A percentile compares a stretch with the other conserved stretches of the same genome.
These are phyloP conservation scores for Drosophila rhopaloa DNA, from an alignment of 1,140 invertebrate genomes.

Conservation along the genomic window DNA sequence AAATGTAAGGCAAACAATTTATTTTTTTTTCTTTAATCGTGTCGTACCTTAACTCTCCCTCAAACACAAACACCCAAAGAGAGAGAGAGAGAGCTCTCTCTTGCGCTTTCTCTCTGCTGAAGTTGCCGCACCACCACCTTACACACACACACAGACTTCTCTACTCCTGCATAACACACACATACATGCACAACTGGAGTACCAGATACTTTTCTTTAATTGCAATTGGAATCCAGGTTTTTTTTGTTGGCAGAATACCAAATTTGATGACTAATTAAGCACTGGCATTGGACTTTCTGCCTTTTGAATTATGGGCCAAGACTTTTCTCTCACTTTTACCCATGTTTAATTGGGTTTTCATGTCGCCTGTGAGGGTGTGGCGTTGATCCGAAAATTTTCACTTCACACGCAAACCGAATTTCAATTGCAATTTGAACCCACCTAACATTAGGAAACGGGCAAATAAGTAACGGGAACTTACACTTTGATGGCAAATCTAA, in stretches of 20 bases:
- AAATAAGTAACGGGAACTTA: conserved; percentile 58
- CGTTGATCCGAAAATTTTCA: conserved; percentile 82
- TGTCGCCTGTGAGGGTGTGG: conserved; percentile 69
- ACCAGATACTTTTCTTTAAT: conserved; percentile 65
- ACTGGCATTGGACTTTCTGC: background rate
- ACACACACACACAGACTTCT: conserved; percentile 62
- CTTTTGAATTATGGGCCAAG: conserved; percentile 3
- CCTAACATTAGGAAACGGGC: conserved; percentile 4
- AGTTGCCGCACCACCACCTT: conserved; percentile 75
- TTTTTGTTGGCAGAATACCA: conserved; percentile 19
- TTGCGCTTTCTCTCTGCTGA: conserved; percentile 64
- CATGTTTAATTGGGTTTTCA: conserved; percentile 67
- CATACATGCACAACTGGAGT: conserved; percentile 49
- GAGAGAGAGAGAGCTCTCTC: conserved; percentile 24
- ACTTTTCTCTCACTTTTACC: conserved; percentile 24
- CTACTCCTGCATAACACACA: conserved; percentile 31
- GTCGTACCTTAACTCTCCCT: conserved; percentile 7
- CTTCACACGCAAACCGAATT: conserved; percentile 51
- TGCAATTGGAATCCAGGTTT: conserved; percentile 44
- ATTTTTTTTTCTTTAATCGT: conserved; percentile 2
- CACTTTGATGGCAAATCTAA: conserved; percentile 55
- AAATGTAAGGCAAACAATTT: conserved; percentile 33
- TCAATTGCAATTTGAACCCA: conserved; percentile 32
- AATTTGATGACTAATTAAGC: conserved; percentile 8
- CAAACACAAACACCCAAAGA: conserved; percentile 40